phyloP scores from a whole-genome alignment of 2,113 vertebrate species.

The Tonatia bakeri region DNA sequence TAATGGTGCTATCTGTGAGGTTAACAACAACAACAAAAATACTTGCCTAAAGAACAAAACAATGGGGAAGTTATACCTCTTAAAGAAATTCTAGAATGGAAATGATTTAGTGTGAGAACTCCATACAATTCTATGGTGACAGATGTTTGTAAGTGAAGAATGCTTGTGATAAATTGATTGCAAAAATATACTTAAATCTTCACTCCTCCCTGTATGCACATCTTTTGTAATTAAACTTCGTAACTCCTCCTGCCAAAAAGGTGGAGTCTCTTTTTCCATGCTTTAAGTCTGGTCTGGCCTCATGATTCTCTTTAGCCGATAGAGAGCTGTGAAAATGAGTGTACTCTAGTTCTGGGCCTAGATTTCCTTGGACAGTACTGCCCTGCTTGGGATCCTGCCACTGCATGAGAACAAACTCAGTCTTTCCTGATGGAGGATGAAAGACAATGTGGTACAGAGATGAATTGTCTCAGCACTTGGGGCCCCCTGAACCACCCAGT shows the following conservation, averaged over 20 bases:
- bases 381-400: background rate
- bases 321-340: background rate
- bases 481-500: background rate
- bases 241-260: background rate
- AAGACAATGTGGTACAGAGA: background rate
- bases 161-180: background rate
- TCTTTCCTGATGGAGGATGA: background rate
- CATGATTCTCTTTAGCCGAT: background rate
- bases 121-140: background rate
- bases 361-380: background rate
- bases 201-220: background rate
- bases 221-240: background rate
- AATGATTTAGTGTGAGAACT: background rate
- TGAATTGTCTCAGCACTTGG: background rate
- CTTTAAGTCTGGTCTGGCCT: background rate
- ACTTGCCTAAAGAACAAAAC: background rate
- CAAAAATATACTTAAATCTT: background rate
- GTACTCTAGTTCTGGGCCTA: background rate
- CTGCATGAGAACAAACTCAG: background rate
- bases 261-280: background rate
- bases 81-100: background rate
- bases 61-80: background rate
- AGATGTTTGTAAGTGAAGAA: background rate
- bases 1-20: background rate
- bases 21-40: background rate